These are phyloP conservation scores for Haliclona indistincta DNA, from an alignment of 37 sponge, comb jelly and placozoan species.

Conservation along the genomic window DNA sequence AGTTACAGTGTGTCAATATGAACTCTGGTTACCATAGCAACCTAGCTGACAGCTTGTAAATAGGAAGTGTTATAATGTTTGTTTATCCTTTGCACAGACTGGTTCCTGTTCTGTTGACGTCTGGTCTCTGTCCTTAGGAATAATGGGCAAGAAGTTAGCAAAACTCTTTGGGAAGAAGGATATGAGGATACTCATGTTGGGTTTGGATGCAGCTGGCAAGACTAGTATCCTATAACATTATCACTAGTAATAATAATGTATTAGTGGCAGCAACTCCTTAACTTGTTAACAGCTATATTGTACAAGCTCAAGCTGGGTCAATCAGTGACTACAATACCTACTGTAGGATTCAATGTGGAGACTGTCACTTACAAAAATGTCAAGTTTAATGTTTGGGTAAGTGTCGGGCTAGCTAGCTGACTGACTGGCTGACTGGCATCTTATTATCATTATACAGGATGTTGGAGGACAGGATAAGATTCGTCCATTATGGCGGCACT, in stretches of 20 bases:
- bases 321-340: constrained; percentile 93
- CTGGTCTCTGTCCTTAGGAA: not conserved
- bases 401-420: constrained; percentile 65
- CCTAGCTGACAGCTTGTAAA: too few species aligned
- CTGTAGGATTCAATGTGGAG: constrained; percentile 98
- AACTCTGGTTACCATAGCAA: too few species aligned
- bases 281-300: constrained; percentile 73
- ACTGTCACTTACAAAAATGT: constrained; percentile 97
- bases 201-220: constrained; percentile 97
- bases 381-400: constrained; percentile 98
- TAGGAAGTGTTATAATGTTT: not conserved
- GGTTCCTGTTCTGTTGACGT: not conserved
- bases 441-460: constrained; percentile 65
- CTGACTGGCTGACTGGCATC: constrained; percentile 44
- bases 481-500: constrained; percentile 96
- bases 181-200: constrained; percentile 97
- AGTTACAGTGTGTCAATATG: too few species aligned
- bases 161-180: constrained; percentile 97
- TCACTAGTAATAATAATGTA: not conserved
- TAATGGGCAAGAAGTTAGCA: constrained; percentile 84
- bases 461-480: constrained; percentile 99
- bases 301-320: constrained; percentile 95
- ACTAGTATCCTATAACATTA: constrained; percentile 74
- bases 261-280: not conserved
- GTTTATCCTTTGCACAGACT: not conserved